Evolutionary conservation across 2,888 invertebrate genomes (phyloP).

Genomic region (Nudaria mundana): DNA sequence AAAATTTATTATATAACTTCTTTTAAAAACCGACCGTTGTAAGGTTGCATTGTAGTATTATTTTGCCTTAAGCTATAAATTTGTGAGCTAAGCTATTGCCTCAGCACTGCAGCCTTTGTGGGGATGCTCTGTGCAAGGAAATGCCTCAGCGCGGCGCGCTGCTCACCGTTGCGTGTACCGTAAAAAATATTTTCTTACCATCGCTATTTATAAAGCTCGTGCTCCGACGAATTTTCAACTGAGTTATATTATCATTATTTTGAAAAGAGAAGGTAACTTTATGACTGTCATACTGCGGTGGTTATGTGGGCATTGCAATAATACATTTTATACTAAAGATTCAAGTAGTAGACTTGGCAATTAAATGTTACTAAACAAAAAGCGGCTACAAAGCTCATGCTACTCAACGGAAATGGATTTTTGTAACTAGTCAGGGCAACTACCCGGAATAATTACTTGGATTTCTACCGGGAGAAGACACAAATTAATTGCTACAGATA

Average conservation of each 20-base stretch:
- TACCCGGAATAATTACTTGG: too few relatives aligned
- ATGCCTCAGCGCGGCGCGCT: slow-evolving; percentile 39
- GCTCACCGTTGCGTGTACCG: slow-evolving; percentile 54
- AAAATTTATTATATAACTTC: slow-evolving; percentile 44
- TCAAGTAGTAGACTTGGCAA: too few relatives aligned
- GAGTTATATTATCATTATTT: slow-evolving; percentile 78
- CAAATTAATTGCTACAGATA: too few relatives aligned
- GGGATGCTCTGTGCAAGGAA: slow-evolving; percentile 46
- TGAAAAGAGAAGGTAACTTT: slow-evolving; percentile 71
- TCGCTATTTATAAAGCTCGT: slow-evolving; percentile 52
- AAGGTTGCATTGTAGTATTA: slow-evolving; percentile 61
- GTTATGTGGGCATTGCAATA: too few relatives aligned
- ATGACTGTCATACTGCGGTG: slow-evolving; percentile 60
- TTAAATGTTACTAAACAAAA: too few relatives aligned
- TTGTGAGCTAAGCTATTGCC: slow-evolving; percentile 51
- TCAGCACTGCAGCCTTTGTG: slow-evolving; percentile 50
- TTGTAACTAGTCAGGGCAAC: too few relatives aligned
- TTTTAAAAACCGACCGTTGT: slow-evolving; percentile 47
- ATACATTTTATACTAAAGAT: too few relatives aligned
- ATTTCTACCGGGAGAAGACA: too few relatives aligned
- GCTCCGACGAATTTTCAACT: slow-evolving; percentile 64
- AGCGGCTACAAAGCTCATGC: too few relatives aligned
- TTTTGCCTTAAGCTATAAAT: slow-evolving; percentile 59
- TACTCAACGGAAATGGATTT: too few relatives aligned
- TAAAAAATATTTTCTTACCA: slow-evolving; percentile 67